Conservation (phyloP, 2,113 vertebrate species). For the Laticauda colubrina region DNA sequence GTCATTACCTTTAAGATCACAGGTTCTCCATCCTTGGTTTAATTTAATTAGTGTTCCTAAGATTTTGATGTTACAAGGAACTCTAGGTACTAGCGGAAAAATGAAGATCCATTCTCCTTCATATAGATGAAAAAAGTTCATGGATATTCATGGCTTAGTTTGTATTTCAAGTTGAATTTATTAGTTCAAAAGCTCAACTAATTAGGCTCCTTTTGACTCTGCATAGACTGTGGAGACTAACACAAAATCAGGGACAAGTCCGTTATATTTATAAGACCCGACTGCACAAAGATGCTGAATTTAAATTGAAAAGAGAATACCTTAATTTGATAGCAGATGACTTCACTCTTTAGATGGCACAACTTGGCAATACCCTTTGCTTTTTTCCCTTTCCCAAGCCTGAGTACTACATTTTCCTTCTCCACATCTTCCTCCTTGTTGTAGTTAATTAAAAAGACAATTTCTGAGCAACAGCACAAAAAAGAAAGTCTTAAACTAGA, state of each 20-base stretch:
- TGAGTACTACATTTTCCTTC: neutral
- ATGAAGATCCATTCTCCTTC: neutral
- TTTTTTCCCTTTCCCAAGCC: neutral
- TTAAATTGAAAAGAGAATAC: neutral
- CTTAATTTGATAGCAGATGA: neutral
- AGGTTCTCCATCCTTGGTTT: neutral
- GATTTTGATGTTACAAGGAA: neutral
- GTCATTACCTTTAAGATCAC: neutral
- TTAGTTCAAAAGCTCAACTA: neutral
- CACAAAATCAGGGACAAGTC: neutral
- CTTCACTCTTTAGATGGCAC: neutral
- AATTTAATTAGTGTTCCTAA: neutral
- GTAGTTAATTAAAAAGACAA: constrained; percentile 21
- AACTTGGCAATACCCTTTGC: neutral
- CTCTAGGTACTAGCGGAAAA: neutral
- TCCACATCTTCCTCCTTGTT: neutral
- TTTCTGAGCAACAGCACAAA: neutral
- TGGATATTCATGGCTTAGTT: neutral
- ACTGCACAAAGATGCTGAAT: neutral
- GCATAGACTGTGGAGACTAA: neutral
- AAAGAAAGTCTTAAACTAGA: neutral
- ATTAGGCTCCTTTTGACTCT: neutral
- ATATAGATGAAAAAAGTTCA: neutral
- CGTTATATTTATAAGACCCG: neutral
- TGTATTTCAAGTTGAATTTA: neutral